Base-by-base conservation (phyloP, 64 coral and sea anemone genomes). In the Astreopora myriophthalma region DNA sequence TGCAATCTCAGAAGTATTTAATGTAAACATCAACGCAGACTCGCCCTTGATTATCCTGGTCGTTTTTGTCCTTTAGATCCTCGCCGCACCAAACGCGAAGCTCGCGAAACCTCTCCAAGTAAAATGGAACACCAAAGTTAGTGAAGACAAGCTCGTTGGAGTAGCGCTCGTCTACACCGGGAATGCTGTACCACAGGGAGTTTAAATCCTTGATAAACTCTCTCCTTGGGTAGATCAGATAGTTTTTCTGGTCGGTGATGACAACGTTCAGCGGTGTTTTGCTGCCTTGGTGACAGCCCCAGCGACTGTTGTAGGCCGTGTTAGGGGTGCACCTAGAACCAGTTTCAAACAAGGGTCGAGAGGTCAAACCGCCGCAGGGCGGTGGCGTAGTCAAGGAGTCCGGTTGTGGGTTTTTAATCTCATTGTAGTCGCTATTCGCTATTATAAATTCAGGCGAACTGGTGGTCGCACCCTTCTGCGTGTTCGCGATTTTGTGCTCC, bases 11-110 rank as follows among this genome's bases (percentile, higher is more conserved):
- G 9, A 44, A 76, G 40, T 76, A 76, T 76, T 76, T 76, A 24
- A 76, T 48, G 39, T 39, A 89, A 38, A 89, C 74, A 89, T 89
- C 73, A 62, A 89, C 87, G 19, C 87, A 89, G 32, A 89, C 87
- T 3, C 63, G 72, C 0, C 87, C 87, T 48, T 89, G 87, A 3
- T 89, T 89, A n/a, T 89, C 52, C 7, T 13, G 9, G 8, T 89
- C 87, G 31, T 27, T 66, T 24, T 29, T 77, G 63, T 89, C 77
- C n/a, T 89, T 89, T 5, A 89, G 55, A 38, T 89, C 87, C 19
- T 89, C 87, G 8, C 87, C 87, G 55, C 75, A 89, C 87, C 87
- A 89, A 12, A 89, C 30, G 9, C 69, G 65, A 19, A 89, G 63
- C 29, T 78, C 51, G 7, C 33, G 23, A 26, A 58, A 34, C 35